Evolutionary conservation across 92 coral and sea anemone genomes (phyloP), one percentile per base, ranked within the genome.

Genomic region (Epizoanthus fatuus): DNA sequence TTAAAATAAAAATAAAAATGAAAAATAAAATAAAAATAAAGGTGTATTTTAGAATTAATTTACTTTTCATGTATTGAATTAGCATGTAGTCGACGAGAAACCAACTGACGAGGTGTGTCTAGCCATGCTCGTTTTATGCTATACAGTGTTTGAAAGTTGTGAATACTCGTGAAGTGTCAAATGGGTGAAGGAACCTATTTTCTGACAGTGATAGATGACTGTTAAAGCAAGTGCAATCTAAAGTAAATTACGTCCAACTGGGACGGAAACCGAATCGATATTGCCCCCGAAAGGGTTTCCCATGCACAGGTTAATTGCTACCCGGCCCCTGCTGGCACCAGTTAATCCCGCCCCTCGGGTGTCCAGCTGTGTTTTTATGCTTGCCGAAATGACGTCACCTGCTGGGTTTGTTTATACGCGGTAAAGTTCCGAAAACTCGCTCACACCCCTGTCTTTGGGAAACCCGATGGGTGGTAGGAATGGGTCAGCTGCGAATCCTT

Each of bases 341-440:
- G 44, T 0, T 42, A 40, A 77, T 13, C 70, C 69, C 69, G 57
- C 69, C 82, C 58, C 32, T 77, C 68, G 10, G 39, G 22, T 2
- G 7, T 77, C 82, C 82, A 35, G 29, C 82, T 77, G 82, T 77
- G 82, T 56, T 4, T 77, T 77, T 77, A 77, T 17, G 44, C 42
- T 77, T 17, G 82, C 82, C 82, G 82, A 60, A 77, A 77, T 39
- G 19, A 7, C 39, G 16, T 62, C 55, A 77, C 82, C 69, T 60
- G 82, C 82, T 60, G 82, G 54, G 82, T 77, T 77, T 77, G 82
- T 77, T 77, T 77, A 77, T 57, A 29, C 16, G 53, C 53, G 54
- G 15, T 38, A 60, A 66, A 66, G 72, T 39, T 4, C 72, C 49
- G 47, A 66, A 63, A 64, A 64, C 11, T 11, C 11, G 22, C 69